Conservation (phyloP, 2,888 invertebrate species). For the Mythimna ferrago region DNA sequence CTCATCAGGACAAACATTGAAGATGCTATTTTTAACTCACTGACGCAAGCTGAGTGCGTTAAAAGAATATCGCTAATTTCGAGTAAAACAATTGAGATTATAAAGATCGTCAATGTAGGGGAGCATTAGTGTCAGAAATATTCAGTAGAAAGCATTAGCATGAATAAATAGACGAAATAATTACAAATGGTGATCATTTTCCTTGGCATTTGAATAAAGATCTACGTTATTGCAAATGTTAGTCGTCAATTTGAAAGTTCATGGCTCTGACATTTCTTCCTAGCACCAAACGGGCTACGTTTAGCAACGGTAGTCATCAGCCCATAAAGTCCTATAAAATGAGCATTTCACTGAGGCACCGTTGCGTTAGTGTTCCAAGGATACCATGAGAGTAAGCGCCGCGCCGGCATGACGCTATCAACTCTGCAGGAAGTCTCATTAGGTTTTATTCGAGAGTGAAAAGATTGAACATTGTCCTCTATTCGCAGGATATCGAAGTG, state of each 20-base stretch:
- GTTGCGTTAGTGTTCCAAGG: conserved; percentile 51
- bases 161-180: conserved; percentile 4
- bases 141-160: conserved; percentile 7
- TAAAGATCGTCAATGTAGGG: conserved; percentile 16
- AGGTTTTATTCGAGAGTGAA: conserved; percentile 52
- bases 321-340: conserved; percentile 68
- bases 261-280: conserved; percentile 70
- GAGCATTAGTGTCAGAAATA: conserved; percentile 21
- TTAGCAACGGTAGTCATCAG: conserved; percentile 39
- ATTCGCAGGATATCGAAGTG: conserved; percentile 11
- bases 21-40: conserved; percentile 59
- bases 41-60: conserved; percentile 50
- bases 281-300: conserved; percentile 36
- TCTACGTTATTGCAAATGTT: conserved; percentile 47
- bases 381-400: conserved; percentile 44
- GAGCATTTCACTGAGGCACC: conserved; percentile 61
- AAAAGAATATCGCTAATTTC: conserved; percentile 26
- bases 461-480: conserved; percentile 23
- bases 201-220: conserved; percentile 69
- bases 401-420: conserved; percentile 46
- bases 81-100: conserved; percentile 2
- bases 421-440: conserved; percentile 56
- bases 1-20: conserved; percentile 56
- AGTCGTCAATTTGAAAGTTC: conserved; percentile 63
- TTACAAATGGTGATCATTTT: conserved; percentile 41